Percentiles rank a stretch among this genome's conserved stretches.
Conservation (phyloP, 2,888 invertebrate species). For the Sminthurides aquaticus region DNA sequence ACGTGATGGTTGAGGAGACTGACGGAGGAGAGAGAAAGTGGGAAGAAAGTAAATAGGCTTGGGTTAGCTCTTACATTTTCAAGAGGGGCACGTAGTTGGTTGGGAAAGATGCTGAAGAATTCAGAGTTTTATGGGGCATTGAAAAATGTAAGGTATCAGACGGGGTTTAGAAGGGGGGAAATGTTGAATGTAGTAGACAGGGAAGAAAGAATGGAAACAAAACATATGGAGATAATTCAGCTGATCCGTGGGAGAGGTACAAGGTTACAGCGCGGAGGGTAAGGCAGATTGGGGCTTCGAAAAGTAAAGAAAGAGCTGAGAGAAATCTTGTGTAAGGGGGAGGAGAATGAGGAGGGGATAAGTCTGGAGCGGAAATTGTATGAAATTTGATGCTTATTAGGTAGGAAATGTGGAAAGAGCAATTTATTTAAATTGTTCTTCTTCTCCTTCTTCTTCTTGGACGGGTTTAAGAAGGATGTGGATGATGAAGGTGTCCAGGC, state of each 20-base stretch:
- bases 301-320: too few relatives aligned
- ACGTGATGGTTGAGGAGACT: not conserved
- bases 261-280: too few relatives aligned
- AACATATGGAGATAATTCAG: not conserved
- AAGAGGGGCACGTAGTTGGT: not conserved
- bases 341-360: not conserved
- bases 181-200: too few relatives aligned
- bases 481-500: not conserved
- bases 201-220: not conserved
- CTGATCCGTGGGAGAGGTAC: too few relatives aligned
- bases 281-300: too few relatives aligned
- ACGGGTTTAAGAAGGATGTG: too few relatives aligned
- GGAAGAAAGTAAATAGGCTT: too few relatives aligned
- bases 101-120: not conserved
- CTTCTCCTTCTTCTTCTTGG: too few relatives aligned
- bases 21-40: too few relatives aligned
- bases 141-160: not conserved
- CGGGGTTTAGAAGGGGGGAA: too few relatives aligned
- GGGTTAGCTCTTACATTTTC: not conserved
- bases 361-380: not conserved
- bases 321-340: too few relatives aligned
- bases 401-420: not conserved
- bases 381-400: slow-evolving; percentile 12
- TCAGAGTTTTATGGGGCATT: not conserved
- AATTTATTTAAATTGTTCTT: not conserved